Percentiles rank a stretch among this genome's conserved stretches.
phyloP scores from a whole-genome alignment of 2,888 invertebrate genomes.

The Molorchus minor region DNA sequence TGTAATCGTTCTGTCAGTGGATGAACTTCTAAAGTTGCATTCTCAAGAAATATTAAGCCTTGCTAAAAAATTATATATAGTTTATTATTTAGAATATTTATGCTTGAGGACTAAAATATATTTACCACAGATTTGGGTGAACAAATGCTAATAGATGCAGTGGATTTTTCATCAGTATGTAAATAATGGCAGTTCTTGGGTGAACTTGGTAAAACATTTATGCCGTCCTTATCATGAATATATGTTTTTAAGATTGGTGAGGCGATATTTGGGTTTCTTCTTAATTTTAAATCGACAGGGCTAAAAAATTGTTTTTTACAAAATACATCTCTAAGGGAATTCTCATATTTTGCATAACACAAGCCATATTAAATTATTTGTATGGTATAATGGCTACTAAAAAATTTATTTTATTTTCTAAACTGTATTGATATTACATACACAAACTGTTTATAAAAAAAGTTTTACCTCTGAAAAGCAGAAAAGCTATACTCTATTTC shows the following conservation, averaged over 20 bases:
- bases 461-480: slow-evolving; percentile 72
- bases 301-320: too few species aligned
- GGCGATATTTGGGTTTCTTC: slow-evolving; percentile 70
- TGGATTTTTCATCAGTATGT: slow-evolving; percentile 67
- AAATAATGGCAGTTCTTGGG: slow-evolving; percentile 71
- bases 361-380: too few species aligned
- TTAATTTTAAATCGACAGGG: slow-evolving; percentile 69
- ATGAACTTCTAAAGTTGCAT: slow-evolving; percentile 75
- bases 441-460: too few species aligned
- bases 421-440: too few species aligned
- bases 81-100: background rate
- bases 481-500: slow-evolving; percentile 68
- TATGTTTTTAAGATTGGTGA: slow-evolving; percentile 71
- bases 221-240: slow-evolving; percentile 63
- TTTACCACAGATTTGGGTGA: slow-evolving; percentile 71
- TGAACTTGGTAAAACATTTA: slow-evolving; percentile 50
- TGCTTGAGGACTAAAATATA: slow-evolving; percentile 28
- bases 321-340: too few species aligned
- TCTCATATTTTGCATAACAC: too few species aligned
- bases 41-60: slow-evolving; percentile 73
- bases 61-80: slow-evolving; percentile 63
- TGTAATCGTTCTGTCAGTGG: slow-evolving; percentile 66
- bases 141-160: slow-evolving; percentile 76
- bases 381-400: too few species aligned
- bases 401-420: too few species aligned